Conservation (phyloP, 2,797 vertebrate genomes). For the Champsocephalus esox region DNA sequence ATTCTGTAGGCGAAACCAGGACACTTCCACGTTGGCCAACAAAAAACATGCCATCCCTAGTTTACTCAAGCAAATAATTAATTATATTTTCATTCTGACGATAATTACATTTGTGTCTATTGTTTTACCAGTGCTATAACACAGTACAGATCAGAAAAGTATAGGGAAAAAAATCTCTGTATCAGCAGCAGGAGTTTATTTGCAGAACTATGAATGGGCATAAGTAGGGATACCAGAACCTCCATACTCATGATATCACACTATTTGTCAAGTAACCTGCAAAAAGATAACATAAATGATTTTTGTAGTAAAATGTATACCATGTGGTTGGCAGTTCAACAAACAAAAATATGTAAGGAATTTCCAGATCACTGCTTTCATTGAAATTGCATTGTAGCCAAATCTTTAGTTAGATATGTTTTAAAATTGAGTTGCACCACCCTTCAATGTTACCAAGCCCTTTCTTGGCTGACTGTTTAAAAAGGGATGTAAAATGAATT, state of each 20-base stretch:
- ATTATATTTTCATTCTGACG: neutral
- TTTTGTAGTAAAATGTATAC: neutral
- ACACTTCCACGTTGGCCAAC: too few relatives aligned
- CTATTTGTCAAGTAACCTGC: neutral
- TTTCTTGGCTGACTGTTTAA: neutral
- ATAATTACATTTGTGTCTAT: neutral
- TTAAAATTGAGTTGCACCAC: neutral
- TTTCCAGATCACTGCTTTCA: slow-evolving; percentile 5
- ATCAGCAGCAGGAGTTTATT: slow-evolving; percentile 9
- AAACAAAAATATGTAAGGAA: neutral
- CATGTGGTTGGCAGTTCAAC: too few relatives aligned
- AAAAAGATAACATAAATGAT: neutral
- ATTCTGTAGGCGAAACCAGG: too few relatives aligned
- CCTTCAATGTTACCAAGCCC: neutral
- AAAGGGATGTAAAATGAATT: neutral
- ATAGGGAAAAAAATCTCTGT: neutral
- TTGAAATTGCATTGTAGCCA: neutral
- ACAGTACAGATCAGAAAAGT: neutral
- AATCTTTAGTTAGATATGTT: neutral
- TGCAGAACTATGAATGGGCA: neutral
- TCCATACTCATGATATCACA: neutral
- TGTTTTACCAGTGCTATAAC: too few relatives aligned
- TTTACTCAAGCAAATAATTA: neutral
- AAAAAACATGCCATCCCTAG: too few relatives aligned
- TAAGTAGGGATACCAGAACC: neutral